Evolutionary conservation across 2,797 vertebrate genomes (phyloP).

Genomic region (Pitangus sulphuratus): DNA sequence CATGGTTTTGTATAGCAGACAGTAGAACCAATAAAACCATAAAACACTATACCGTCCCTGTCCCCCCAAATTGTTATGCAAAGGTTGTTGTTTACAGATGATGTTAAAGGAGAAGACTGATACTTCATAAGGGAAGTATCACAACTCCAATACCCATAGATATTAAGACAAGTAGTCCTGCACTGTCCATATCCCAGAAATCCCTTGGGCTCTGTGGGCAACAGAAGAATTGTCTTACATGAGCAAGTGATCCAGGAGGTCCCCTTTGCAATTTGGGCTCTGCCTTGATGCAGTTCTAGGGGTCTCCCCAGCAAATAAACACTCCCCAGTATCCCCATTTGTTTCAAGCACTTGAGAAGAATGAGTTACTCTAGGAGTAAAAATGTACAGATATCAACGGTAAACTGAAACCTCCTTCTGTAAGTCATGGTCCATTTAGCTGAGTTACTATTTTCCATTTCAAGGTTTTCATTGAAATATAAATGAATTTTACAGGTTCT

Average conservation of each 20-base stretch:
- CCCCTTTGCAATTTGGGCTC: not conserved
- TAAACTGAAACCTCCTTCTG: not conserved
- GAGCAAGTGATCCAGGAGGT: not conserved
- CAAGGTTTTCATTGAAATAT: not conserved
- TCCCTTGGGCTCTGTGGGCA: not conserved
- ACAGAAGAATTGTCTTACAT: not conserved
- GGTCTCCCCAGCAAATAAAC: not conserved
- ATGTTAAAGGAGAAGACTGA: not conserved
- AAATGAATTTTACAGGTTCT: not conserved
- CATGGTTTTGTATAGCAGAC: not conserved
- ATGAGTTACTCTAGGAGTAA: not conserved
- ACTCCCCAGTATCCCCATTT: not conserved
- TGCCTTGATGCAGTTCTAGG: not conserved
- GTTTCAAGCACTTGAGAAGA: not conserved
- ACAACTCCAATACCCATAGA: not conserved
- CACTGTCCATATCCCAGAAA: not conserved
- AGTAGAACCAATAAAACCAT: not conserved
- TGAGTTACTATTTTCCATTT: not conserved
- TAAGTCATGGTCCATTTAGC: accelerated
- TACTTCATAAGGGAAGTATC: not conserved
- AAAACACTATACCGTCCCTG: not conserved
- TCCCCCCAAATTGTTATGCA: not conserved
- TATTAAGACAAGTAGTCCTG: not conserved
- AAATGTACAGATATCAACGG: not conserved
- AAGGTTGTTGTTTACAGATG: not conserved